These are phyloP conservation scores for Pollenia griseotomentosa DNA, from an alignment of 2,888 invertebrate species.

Conservation along the genomic window DNA sequence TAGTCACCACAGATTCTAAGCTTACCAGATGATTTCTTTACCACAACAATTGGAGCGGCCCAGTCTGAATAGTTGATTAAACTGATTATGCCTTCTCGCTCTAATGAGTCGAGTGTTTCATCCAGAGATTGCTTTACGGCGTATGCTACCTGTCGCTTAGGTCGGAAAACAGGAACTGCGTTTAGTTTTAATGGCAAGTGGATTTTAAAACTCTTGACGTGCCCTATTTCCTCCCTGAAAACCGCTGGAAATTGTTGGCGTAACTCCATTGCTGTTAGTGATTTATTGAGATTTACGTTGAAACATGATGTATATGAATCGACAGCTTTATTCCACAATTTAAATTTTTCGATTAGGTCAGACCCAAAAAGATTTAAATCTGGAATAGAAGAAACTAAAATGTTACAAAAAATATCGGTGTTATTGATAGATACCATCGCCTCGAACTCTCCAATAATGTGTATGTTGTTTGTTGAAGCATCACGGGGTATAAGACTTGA, in stretches of 20 bases:
- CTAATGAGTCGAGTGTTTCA: slow-evolving; percentile 57
- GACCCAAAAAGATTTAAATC: slow-evolving; percentile 15
- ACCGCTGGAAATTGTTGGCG: slow-evolving; percentile 6
- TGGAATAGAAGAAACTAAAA: slow-evolving; percentile 20
- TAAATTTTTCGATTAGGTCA: neutral
- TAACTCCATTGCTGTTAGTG: neutral
- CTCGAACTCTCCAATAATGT: neutral
- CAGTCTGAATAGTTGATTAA: slow-evolving; percentile 73
- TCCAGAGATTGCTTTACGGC: slow-evolving; percentile 66
- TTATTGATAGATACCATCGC: neutral
- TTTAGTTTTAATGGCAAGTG: slow-evolving; percentile 51
- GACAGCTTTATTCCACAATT: neutral
- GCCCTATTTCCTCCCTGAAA: slow-evolving; percentile 12
- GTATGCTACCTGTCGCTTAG: slow-evolving; percentile 72
- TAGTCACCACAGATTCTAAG: slow-evolving; percentile 75
- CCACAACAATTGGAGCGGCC: slow-evolving; percentile 73
- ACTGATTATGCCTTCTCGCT: slow-evolving; percentile 61
- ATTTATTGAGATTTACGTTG: neutral
- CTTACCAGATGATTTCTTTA: slow-evolving; percentile 66
- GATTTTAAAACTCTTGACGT: slow-evolving; percentile 32
- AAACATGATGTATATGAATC: slow-evolving; percentile 13
- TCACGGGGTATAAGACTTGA: neutral
- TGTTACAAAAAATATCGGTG: slow-evolving; percentile 12
- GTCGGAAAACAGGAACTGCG: slow-evolving; percentile 58
- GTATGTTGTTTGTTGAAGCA: neutral